Percentiles rank a stretch among this genome's conserved stretches.
Conservation (phyloP, 2,113 vertebrate species). For the Podilymbus podiceps region DNA sequence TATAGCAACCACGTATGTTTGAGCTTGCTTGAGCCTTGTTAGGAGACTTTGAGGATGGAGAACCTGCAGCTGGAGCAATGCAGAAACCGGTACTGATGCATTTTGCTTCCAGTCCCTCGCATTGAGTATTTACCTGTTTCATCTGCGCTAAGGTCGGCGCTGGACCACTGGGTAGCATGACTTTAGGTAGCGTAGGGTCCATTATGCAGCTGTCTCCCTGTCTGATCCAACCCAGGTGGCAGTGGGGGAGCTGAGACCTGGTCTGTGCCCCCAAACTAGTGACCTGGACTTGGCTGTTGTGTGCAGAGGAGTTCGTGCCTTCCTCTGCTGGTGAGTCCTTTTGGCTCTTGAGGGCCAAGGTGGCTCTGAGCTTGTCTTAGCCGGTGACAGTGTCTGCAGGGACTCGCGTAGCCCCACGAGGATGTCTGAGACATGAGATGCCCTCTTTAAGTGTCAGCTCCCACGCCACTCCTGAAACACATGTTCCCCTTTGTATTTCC, state of each 20-base stretch:
- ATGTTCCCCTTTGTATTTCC: not conserved
- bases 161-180: not conserved
- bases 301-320: not conserved
- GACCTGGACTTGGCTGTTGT: not conserved
- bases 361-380: not conserved
- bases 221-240: not conserved
- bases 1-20: not conserved
- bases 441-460: not conserved
- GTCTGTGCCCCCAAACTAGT: not conserved
- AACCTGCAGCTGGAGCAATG: not conserved
- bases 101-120: not conserved
- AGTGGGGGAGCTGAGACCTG: not conserved
- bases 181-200: not conserved
- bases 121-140: not conserved
- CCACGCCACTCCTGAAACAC: not conserved
- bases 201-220: not conserved
- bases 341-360: not conserved
- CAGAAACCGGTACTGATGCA: not conserved
- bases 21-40: not conserved
- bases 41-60: not conserved
- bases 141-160: fast-evolving
- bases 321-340: not conserved
- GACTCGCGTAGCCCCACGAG: fast-evolving
- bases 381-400: not conserved
- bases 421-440: not conserved